Conservation (phyloP, 2,888 invertebrate species). For the Bimastos eiseni region DNA sequence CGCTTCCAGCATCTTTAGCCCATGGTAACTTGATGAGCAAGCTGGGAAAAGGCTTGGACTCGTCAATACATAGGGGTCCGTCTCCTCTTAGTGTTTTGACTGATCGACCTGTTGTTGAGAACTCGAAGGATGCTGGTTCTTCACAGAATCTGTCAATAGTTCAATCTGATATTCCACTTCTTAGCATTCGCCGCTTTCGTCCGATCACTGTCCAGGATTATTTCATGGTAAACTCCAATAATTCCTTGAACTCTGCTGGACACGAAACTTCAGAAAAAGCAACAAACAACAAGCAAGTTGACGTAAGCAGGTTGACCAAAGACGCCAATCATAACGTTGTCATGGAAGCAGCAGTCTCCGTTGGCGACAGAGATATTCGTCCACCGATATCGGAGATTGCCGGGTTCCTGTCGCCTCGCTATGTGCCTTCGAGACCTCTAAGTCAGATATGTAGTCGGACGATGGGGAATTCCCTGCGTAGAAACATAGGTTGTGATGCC, state of each 20-base stretch:
- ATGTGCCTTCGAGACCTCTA: conserved; percentile 13
- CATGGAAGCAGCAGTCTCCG: not conserved
- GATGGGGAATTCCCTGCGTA: not conserved
- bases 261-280: not conserved
- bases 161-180: conserved; percentile 9
- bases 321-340: conserved; percentile 20
- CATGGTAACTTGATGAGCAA: not conserved
- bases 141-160: not conserved
- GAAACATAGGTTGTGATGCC: not conserved
- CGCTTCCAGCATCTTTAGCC: not conserved
- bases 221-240: not conserved
- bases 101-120: not conserved
- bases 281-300: not conserved
- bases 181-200: not conserved
- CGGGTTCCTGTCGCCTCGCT: not conserved
- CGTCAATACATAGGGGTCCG: not conserved
- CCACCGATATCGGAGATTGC: not conserved
- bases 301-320: not conserved
- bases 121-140: not conserved
- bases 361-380: not conserved
- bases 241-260: not conserved
- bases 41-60: not conserved
- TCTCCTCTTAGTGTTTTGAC: conserved; percentile 14
- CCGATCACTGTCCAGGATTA: not conserved
- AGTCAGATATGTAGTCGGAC: conserved; percentile 19